Evolutionary conservation across 2,113 vertebrate genomes (phyloP).

Genomic region (Xiphias gladius): DNA sequence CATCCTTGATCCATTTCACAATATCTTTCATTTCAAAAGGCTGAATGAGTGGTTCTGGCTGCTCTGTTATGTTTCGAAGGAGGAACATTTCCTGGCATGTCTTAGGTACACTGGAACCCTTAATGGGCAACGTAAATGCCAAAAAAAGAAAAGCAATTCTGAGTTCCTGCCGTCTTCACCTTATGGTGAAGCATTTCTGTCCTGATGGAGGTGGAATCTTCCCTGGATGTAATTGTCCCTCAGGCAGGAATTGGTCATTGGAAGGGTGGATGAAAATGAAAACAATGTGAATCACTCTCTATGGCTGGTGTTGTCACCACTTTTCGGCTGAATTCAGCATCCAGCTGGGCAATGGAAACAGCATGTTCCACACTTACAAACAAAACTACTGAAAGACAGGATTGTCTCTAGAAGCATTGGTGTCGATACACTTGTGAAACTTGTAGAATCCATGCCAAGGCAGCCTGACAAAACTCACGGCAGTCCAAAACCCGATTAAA

Average conservation of each 20-base stretch:
- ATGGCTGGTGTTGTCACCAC: slow-evolving; percentile 15
- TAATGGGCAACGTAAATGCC: not conserved
- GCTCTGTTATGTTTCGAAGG: not conserved
- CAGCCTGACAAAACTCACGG: not conserved
- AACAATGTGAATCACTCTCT: slow-evolving; percentile 11
- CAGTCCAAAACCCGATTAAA: slow-evolving; percentile 1
- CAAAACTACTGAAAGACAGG: slow-evolving; percentile 7
- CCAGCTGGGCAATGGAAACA: slow-evolving; percentile 15
- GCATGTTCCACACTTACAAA: slow-evolving; percentile 4
- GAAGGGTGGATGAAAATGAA: slow-evolving; percentile 30
- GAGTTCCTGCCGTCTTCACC: slow-evolving; percentile 26
- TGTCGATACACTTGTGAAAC: slow-evolving; percentile 2
- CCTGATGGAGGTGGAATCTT: slow-evolving; percentile 27
- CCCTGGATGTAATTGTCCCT: not conserved
- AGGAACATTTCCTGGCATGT: slow-evolving; percentile 24
- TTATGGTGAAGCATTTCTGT: not conserved
- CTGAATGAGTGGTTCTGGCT: slow-evolving; percentile 4
- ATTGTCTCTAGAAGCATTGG: not conserved
- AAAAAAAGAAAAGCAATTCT: slow-evolving; percentile 20
- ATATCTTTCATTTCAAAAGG: too few relatives aligned
- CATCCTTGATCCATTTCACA: not conserved
- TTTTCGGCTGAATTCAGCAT: not conserved
- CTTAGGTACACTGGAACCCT: not conserved
- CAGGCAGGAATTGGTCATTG: not conserved
- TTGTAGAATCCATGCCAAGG: slow-evolving; percentile 1